Conservation (phyloP, 1,140 invertebrate genomes). For the Copidosoma floridanum region DNA sequence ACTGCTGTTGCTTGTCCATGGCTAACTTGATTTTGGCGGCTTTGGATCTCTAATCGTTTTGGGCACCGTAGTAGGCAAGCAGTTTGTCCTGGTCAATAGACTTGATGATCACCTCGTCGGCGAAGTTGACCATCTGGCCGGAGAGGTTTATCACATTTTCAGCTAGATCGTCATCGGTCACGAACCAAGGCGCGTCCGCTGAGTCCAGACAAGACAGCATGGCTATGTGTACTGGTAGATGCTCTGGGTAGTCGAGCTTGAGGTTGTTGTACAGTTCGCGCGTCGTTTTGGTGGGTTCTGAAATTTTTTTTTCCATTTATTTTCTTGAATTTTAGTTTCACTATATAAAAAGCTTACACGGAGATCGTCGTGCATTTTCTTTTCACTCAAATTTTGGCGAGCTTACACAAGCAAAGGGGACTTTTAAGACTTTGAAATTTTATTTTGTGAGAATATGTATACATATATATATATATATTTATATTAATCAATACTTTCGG, state of each 20-base stretch:
- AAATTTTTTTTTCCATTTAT: no score
- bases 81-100: constrained; percentile 74
- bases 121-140: constrained; percentile 61
- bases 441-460: not conserved
- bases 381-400: no score
- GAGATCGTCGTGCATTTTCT: no score
- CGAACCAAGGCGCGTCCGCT: constrained; percentile 49
- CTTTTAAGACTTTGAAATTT: no score
- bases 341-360: no score
- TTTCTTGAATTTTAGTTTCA: no score
- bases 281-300: constrained; percentile 60
- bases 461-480: not conserved
- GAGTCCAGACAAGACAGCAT: constrained; percentile 77
- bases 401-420: no score
- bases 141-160: constrained; percentile 59
- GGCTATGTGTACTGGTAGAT: constrained; percentile 73
- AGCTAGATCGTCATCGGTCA: constrained; percentile 57
- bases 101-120: constrained; percentile 69
- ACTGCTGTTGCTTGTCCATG: constrained; percentile 80
- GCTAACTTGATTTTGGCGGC: constrained; percentile 76
- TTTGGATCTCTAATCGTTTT: constrained; percentile 73
- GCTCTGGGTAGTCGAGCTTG: constrained; percentile 65
- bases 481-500: not conserved
- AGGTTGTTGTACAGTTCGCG: constrained; percentile 77
- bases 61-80: constrained; percentile 75